A percentile compares a stretch with the other conserved stretches of the same genome.
These are phyloP conservation scores for Hylaeus anthracinus DNA, from an alignment of 1,140 invertebrate species.

Conservation along the genomic window DNA sequence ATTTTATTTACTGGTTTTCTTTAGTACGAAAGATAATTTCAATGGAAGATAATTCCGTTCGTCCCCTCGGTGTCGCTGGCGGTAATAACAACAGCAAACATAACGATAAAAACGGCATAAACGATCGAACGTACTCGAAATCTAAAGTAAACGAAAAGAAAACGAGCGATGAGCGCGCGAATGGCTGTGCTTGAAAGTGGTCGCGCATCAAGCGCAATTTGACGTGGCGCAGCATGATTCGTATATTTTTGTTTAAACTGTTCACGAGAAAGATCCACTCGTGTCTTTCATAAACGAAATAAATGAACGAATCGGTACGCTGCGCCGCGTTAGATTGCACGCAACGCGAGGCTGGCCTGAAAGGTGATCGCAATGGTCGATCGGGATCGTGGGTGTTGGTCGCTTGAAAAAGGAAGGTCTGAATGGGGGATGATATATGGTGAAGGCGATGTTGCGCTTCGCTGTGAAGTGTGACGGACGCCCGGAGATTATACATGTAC, in stretches of 20 bases:
- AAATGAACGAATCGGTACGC: too few species aligned
- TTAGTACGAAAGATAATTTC: too few species aligned
- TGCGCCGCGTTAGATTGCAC: too few species aligned
- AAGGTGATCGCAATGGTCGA: neutral
- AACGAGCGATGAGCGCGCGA: slow-evolving; percentile 46
- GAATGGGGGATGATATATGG: slow-evolving; percentile 23
- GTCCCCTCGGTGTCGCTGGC: neutral
- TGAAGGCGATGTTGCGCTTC: slow-evolving; percentile 50
- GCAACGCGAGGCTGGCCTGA: too few species aligned
- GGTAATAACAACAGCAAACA: slow-evolving; percentile 34
- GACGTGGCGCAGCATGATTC: too few species aligned
- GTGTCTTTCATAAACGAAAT: too few species aligned
- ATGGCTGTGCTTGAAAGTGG: slow-evolving; percentile 46
- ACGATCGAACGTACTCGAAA: slow-evolving; percentile 13
- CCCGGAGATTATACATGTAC: slow-evolving; percentile 35
- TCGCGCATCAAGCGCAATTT: neutral
- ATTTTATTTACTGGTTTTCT: too few species aligned
- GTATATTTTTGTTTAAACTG: too few species aligned
- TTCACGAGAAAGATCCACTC: too few species aligned
- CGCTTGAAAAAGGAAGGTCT: neutral
- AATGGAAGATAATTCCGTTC: neutral
- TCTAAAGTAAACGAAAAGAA: slow-evolving; percentile 20
- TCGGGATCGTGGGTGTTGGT: slow-evolving; percentile 3
- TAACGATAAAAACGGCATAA: slow-evolving; percentile 38
- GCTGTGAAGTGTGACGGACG: slow-evolving; percentile 41